Evolutionary conservation across 2,113 vertebrate genomes (phyloP).

Genomic region (Phylloscopus trochilus): DNA sequence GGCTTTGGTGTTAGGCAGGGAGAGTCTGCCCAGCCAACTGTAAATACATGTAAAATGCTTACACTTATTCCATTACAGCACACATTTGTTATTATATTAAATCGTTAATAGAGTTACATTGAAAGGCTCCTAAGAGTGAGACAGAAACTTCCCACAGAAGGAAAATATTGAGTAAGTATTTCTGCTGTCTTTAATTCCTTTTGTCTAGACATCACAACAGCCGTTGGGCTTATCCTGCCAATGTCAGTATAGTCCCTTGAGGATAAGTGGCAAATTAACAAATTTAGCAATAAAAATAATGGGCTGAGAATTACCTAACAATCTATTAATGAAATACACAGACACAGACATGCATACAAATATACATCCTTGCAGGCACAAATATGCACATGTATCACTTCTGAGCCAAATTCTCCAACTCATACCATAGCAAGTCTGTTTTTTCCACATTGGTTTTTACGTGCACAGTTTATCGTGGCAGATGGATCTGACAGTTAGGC

Average conservation of each 20-base stretch:
- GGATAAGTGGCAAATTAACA: not conserved
- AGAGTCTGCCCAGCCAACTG: not conserved
- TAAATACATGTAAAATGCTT: conserved; percentile 18
- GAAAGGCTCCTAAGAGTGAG: conserved; percentile 4
- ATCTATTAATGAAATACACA: not conserved
- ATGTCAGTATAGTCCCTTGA: conserved; percentile 1
- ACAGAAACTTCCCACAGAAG: conserved; percentile 23
- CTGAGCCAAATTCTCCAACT: not conserved
- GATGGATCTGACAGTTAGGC: not conserved
- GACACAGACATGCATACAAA: not conserved
- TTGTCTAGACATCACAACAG: conserved; percentile 59
- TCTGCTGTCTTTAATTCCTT: conserved; percentile 41
- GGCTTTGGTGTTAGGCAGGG: not conserved
- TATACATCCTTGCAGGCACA: not conserved
- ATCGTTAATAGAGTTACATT: conserved; percentile 12
- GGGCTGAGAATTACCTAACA: not conserved
- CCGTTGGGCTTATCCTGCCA: not conserved
- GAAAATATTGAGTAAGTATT: conserved; percentile 45
- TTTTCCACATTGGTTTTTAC: not conserved
- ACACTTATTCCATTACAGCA: conserved; percentile 27
- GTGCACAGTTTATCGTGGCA: not conserved
- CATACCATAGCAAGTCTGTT: not conserved
- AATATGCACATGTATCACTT: not conserved
- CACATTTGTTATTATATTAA: not conserved
- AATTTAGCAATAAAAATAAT: conserved; percentile 13